Conservation (phyloP, 2,113 vertebrate species). For the Lepus timidus region DNA sequence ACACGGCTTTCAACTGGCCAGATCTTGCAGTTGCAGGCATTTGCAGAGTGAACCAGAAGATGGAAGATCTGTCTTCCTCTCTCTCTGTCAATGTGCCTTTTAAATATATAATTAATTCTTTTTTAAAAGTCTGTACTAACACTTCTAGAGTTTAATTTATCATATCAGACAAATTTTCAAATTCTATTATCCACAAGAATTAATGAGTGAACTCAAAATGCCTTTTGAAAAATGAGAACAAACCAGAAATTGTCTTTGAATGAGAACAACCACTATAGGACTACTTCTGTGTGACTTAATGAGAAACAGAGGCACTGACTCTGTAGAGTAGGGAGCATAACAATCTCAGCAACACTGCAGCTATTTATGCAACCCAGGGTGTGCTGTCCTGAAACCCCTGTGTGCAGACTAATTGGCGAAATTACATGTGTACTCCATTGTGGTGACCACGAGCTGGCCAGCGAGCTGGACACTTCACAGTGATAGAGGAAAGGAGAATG, state of each 20-base stretch:
- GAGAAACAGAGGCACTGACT: slow-evolving; percentile 24
- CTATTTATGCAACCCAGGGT: slow-evolving; percentile 55
- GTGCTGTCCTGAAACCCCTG: background rate
- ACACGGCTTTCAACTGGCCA: too few species aligned
- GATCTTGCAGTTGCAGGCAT: too few species aligned
- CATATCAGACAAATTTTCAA: background rate
- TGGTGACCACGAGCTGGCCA: background rate
- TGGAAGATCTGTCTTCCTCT: too few species aligned
- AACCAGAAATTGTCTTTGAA: slow-evolving; percentile 8
- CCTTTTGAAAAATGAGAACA: slow-evolving; percentile 6
- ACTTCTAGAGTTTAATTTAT: background rate
- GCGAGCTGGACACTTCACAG: background rate
- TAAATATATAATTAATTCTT: too few species aligned
- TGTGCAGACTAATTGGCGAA: background rate
- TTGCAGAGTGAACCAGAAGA: too few species aligned
- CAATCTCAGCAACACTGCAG: slow-evolving; percentile 37
- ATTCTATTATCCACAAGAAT: background rate
- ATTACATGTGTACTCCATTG: background rate
- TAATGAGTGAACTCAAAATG: slow-evolving; percentile 34
- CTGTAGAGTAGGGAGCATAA: background rate
- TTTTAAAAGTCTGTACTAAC: background rate
- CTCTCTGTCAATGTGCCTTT: too few species aligned
- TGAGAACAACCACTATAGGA: slow-evolving; percentile 21
- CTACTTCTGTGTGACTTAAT: slow-evolving; percentile 30
- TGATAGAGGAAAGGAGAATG: background rate